Base-by-base conservation (phyloP, 2,113 vertebrate genomes). In the Verasper variegatus region DNA sequence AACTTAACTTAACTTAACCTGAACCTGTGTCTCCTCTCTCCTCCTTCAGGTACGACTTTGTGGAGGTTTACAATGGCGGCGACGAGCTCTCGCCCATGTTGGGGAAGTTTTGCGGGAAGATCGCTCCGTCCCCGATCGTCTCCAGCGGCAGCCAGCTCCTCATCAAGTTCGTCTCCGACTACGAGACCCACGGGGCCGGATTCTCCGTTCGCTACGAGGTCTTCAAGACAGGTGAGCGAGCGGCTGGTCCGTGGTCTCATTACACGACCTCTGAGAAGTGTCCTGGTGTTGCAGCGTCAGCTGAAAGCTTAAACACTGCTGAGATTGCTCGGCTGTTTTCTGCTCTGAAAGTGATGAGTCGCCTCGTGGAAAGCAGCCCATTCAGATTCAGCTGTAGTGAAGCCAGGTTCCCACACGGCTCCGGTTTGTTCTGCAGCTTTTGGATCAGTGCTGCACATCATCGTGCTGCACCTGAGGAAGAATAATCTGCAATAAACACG, bases 161-260 rank as follows among this genome's bases (percentile, higher is more conserved):
- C 89, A 97, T 99, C 92, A 97, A 96, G 92, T 99, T 99, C 85
- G 97, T 99, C 82, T 99, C 98, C 0, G 98, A 99, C 94, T 99
- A 99, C 21, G 98, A 99, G 93, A 99, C 98, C 0, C 98, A 98
- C 0, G 98, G 98, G 24, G 98, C 98, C 18, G 98, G 98, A 64
- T 99, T 99, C 94, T 99, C 98, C 31, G 97, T 99, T 65, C 97
- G 98, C 76, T 99, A 99, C 1, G 98, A 99, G 94, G 94, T 99
- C 93, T 97, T 97, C 93, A 99, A 98, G 93, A 96, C 96, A 93
- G 97, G 98, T 98, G 60, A 0, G 86, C 24, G 2, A 1, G 2
- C 7, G 13, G 9, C 13, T 12, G 49, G 21, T 10, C 13, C n/a
- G 27, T 15, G 49, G 21, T 62, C 26, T 60, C 54, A 17, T 15